Percentiles rank a stretch among this genome's conserved stretches.
These are phyloP conservation scores for Anhinga anhinga DNA, from an alignment of 2,113 vertebrate species.

Conservation along the genomic window DNA sequence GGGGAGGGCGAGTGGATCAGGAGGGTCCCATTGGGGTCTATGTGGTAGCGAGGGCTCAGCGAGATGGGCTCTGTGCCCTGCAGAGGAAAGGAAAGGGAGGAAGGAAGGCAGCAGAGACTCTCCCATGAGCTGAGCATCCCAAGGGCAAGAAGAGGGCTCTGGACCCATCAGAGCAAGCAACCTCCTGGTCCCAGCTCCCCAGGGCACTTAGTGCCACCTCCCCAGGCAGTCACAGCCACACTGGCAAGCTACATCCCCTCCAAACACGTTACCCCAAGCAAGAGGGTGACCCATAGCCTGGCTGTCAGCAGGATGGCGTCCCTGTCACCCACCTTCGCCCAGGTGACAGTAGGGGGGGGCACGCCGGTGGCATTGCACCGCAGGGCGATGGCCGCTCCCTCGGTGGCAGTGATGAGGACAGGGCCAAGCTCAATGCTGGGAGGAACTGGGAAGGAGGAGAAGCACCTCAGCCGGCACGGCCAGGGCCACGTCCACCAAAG, in stretches of 20 bases:
- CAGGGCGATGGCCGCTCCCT: slow-evolving; percentile 79
- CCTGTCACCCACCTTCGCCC: slow-evolving; percentile 83
- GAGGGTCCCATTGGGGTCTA: slow-evolving; percentile 75
- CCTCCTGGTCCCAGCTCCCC: neutral
- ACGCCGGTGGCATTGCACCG: slow-evolving; percentile 78
- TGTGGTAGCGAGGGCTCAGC: slow-evolving; percentile 28
- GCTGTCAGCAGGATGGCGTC: neutral
- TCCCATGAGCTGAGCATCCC: fast-evolving
- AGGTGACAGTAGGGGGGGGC: slow-evolving; percentile 81
- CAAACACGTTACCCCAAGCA: fast-evolving
- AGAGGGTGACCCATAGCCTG: neutral
- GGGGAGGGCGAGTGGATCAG: slow-evolving; percentile 71
- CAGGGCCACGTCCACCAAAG: fast-evolving
- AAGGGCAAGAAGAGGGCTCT: neutral
- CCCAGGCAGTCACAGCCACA: neutral
- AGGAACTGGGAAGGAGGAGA: slow-evolving; percentile 76
- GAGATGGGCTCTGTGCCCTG: slow-evolving; percentile 77
- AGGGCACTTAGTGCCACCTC: neutral
- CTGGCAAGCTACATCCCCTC: fast-evolving
- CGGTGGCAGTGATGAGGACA: slow-evolving; percentile 77
- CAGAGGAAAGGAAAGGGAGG: neutral
- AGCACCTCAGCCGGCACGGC: neutral
- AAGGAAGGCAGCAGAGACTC: neutral
- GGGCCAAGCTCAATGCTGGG: slow-evolving; percentile 84
- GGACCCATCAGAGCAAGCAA: neutral